These are phyloP conservation scores for Anticlea derivata DNA, from an alignment of 2,888 invertebrate genomes.

Conservation along the genomic window DNA sequence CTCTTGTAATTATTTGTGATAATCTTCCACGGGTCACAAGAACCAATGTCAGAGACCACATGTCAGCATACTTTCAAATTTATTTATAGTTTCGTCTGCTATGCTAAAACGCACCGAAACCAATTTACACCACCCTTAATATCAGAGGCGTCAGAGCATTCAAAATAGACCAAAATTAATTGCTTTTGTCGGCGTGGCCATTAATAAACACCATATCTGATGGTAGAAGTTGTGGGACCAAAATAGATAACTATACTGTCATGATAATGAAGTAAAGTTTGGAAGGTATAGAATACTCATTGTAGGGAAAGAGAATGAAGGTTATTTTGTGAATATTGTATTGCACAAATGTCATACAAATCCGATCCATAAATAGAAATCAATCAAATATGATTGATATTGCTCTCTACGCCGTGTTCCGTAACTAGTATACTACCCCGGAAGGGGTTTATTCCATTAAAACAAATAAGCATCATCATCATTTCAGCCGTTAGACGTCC, in stretches of 20 bases:
- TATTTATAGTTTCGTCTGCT: constrained; percentile 8
- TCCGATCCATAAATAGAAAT: too few relatives aligned
- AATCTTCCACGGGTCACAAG: not conserved
- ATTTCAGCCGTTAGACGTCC: too few relatives aligned
- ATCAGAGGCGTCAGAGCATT: constrained; percentile 1
- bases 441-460: too few relatives aligned
- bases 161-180: constrained; percentile 16
- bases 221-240: not conserved
- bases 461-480: too few relatives aligned
- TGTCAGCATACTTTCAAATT: constrained; percentile 1
- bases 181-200: constrained; percentile 12
- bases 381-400: too few relatives aligned
- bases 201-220: constrained; percentile 14
- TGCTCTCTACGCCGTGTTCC: too few relatives aligned
- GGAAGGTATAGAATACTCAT: not conserved
- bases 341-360: too few relatives aligned
- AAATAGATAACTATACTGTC: constrained; percentile 4
- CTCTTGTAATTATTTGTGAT: not conserved
- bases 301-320: not conserved
- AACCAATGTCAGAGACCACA: constrained; percentile 1
- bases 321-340: not conserved
- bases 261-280: not conserved
- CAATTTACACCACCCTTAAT: constrained; percentile 14
- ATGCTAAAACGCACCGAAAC: constrained; percentile 13
- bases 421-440: too few relatives aligned